Evolutionary conservation across 2,797 vertebrate genomes (phyloP), one percentile per base, ranked within the genome.

Genomic region (Lindbergichthys nudifrons): DNA sequence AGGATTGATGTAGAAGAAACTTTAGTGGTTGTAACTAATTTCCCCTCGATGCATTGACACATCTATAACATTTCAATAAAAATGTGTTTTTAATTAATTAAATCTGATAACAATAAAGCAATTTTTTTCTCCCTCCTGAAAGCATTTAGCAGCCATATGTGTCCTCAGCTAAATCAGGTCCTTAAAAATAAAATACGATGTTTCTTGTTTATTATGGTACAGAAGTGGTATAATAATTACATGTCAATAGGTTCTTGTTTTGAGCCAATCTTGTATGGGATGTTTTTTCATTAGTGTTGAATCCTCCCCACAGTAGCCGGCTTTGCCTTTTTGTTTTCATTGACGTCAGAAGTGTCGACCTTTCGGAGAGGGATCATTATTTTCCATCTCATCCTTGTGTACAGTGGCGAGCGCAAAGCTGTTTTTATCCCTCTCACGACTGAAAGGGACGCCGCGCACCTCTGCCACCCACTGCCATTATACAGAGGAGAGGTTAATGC

Each of bases 311-410:
- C 76, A 61, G 83, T 84, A 67, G 88, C 81, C 5, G 75, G 86
- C 82, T 80, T 81, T 77, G 76, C 73, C 83, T 91, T 93, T 54
- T 88, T 89, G 77, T 91, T 89, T 86, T 92, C 89, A 90, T 91
- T 95, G 93, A 94, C 93, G 92, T 95, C 93, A 95, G 89, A 87
- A 82, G 85, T 90, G 92, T 89, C 94, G 94, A 95, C 93, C 93
- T 93, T 61, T 90, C 81, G 79, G 78, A 75, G 63, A 78, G 83
- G 92, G 91, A 92, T 93, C 87, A 93, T 88, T 90, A 84, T 94
- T 94, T 95, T 93, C 92, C 45, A 43, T 88, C 82, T 89, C 91
- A 87, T 93, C 95, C 93, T 80, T 82, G 91, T 88, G 91, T 81
- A 90, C 70, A 88, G 87, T 87, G 87, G 91, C 82, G 86, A 87